These are phyloP conservation scores for Pipa parva DNA, from an alignment of 2,113 vertebrate species.

Conservation along the genomic window DNA sequence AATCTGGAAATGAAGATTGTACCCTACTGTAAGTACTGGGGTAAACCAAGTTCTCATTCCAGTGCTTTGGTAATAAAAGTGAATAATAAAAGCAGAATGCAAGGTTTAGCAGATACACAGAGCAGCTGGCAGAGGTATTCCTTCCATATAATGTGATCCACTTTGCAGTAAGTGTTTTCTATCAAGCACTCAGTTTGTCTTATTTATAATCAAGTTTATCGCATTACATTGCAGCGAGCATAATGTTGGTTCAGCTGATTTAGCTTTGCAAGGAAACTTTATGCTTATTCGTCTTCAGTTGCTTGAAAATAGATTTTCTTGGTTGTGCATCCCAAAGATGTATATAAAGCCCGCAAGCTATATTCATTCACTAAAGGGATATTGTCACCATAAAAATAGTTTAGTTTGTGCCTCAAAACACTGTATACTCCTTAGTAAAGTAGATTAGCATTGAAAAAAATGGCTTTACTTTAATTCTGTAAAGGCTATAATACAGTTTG, in stretches of 20 bases:
- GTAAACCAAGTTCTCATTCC: too few relatives aligned
- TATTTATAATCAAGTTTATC: neutral
- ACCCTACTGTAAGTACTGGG: neutral
- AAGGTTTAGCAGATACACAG: neutral
- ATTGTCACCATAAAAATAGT: too few relatives aligned
- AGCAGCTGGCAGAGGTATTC: neutral
- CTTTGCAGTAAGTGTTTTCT: slow-evolving; percentile 1
- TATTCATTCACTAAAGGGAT: neutral
- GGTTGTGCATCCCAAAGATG: neutral
- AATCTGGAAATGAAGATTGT: neutral
- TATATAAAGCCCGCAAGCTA: neutral
- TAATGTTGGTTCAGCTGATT: slow-evolving; percentile 15
- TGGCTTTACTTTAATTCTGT: too few relatives aligned
- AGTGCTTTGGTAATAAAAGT: neutral
- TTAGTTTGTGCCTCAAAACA: too few relatives aligned
- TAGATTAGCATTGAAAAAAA: too few relatives aligned
- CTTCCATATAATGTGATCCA: neutral
- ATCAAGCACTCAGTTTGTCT: neutral
- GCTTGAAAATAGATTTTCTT: neutral
- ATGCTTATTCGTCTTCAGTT: neutral
- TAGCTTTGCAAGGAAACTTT: slow-evolving; percentile 1
- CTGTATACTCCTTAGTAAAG: too few relatives aligned
- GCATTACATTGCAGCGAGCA: slow-evolving; percentile 2
- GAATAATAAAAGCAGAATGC: neutral
- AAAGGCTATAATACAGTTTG: too few relatives aligned